A percentile compares a stretch with the other conserved stretches of the same genome.
Conservation (phyloP, 2,113 vertebrate species). For the Pleuronectes platessa region DNA sequence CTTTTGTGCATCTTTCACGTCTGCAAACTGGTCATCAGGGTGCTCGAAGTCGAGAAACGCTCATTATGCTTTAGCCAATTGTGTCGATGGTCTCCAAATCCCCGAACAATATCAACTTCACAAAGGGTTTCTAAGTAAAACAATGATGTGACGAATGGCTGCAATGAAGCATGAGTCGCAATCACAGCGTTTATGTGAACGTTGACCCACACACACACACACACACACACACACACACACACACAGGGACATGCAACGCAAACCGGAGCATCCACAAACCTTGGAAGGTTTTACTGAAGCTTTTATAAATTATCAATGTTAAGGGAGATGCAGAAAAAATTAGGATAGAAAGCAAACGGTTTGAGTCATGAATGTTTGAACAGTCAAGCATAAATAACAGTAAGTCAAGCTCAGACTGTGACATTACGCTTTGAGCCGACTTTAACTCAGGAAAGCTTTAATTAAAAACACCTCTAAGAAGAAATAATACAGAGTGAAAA, state of each 20-base stretch:
- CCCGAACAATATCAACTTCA: slow-evolving; percentile 75
- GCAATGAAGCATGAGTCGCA: slow-evolving; percentile 67
- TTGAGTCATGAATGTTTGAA: not conserved
- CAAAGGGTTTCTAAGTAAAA: slow-evolving; percentile 72
- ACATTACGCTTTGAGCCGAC: slow-evolving; percentile 26
- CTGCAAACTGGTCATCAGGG: slow-evolving; percentile 35
- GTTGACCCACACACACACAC: slow-evolving; percentile 8
- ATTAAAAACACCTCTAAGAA: slow-evolving; percentile 34
- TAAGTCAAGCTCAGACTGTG: slow-evolving; percentile 12
- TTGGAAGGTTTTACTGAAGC: not conserved
- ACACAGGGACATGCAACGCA: not conserved
- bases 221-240: not conserved
- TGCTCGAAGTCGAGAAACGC: slow-evolving; percentile 50
- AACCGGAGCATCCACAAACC: slow-evolving; percentile 1
- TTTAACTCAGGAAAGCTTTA: not conserved
- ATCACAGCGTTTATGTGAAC: slow-evolving; percentile 27
- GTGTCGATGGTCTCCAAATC: slow-evolving; percentile 77
- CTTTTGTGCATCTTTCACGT: slow-evolving; percentile 27
- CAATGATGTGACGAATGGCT: slow-evolving; percentile 65
- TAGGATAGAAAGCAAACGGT: slow-evolving; percentile 14
- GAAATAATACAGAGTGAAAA: slow-evolving; percentile 15
- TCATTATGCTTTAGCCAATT: slow-evolving; percentile 57
- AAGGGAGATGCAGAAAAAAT: slow-evolving; percentile 47
- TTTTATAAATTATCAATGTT: slow-evolving; percentile 48
- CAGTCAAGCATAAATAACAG: slow-evolving; percentile 7